Percentiles rank a stretch among this genome's conserved stretches.
These are phyloP conservation scores for Saimiri boliviensis DNA, from an alignment of 2,113 vertebrate species.

Conservation along the genomic window DNA sequence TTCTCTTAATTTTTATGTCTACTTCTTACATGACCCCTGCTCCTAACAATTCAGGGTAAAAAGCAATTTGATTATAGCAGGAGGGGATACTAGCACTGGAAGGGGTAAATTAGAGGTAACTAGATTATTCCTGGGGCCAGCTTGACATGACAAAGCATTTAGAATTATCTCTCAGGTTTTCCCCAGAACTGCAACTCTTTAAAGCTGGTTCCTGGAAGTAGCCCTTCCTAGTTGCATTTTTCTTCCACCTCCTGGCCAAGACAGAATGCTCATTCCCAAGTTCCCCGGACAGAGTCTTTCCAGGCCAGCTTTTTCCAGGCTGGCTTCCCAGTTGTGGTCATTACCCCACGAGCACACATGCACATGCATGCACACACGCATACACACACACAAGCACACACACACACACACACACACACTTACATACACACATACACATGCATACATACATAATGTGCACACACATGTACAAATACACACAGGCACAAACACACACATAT, in stretches of 20 bases:
- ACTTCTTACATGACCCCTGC: neutral
- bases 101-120: neutral
- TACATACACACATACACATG: too few relatives aligned
- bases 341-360: neutral
- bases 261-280: neutral
- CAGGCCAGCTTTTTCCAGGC: slow-evolving; percentile 14
- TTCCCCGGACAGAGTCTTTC: neutral
- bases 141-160: neutral
- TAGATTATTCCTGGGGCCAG: neutral
- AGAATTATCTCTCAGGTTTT: neutral
- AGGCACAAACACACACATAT: neutral
- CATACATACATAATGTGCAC: too few relatives aligned
- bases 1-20: neutral
- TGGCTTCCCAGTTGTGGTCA: neutral
- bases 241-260: slow-evolving; percentile 21
- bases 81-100: neutral
- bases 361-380: neutral
- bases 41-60: neutral
- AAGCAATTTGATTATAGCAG: neutral
- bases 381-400: too few relatives aligned
- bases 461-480: neutral
- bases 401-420: too few relatives aligned
- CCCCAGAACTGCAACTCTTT: neutral
- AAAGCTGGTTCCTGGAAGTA: neutral
- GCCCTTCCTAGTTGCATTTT: neutral